Percentiles rank a stretch among this genome's conserved stretches.
Conservation (phyloP, 2,113 vertebrate species). For the Lepidothrix coronata region DNA sequence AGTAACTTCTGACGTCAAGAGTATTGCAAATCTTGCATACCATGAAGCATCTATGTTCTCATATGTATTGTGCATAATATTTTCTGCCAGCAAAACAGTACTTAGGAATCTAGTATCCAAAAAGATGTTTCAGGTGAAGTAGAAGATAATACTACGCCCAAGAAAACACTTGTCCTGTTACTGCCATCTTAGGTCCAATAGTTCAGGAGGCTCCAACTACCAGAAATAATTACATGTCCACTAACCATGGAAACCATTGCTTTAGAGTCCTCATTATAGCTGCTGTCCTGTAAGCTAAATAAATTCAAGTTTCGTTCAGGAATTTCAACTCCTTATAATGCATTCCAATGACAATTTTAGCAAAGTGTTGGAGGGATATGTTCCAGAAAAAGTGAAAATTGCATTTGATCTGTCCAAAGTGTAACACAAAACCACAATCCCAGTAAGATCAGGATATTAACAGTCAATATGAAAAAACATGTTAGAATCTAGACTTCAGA, state of each 20-base stretch:
- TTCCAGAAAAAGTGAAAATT: neutral
- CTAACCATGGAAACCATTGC: neutral
- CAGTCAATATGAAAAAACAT: neutral
- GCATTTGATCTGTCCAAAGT: neutral
- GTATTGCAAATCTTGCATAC: neutral
- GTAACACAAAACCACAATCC: neutral
- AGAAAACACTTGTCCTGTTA: neutral
- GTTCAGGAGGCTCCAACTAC: neutral
- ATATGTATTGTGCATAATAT: neutral
- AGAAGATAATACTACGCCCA: neutral
- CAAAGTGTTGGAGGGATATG: neutral
- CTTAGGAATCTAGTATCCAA: neutral
- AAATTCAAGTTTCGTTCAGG: neutral
- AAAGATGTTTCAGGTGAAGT: neutral
- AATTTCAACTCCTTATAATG: neutral
- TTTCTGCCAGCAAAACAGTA: neutral
- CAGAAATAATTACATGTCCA: neutral
- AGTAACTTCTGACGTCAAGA: neutral
- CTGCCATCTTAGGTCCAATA: neutral
- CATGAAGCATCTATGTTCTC: neutral
- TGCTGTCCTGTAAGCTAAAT: neutral
- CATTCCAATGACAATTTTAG: neutral
- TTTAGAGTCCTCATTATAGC: neutral
- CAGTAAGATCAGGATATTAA: neutral
- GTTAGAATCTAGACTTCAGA: neutral